phyloP scores from a whole-genome alignment of 1,140 invertebrate species.

The Hylaeus anthracinus region DNA sequence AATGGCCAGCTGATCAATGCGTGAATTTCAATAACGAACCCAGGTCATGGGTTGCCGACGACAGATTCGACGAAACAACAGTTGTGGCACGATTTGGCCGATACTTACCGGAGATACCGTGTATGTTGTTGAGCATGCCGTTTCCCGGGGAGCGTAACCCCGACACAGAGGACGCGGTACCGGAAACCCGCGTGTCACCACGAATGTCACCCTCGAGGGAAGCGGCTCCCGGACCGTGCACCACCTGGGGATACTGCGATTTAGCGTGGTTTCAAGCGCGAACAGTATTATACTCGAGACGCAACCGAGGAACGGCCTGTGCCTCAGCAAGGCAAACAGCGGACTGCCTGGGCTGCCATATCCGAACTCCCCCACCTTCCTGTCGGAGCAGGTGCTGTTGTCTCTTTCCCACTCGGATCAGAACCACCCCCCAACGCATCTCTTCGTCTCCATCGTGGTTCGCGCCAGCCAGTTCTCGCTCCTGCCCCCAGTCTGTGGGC shows the following conservation, averaged over 20 bases:
- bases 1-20: too few species aligned
- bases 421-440: constrained; percentile 42
- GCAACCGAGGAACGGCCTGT: constrained; percentile 69
- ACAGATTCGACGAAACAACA: too few species aligned
- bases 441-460: constrained; percentile 39
- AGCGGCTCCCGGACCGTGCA: constrained; percentile 5
- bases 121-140: constrained; percentile 81
- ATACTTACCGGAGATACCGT: constrained; percentile 79
- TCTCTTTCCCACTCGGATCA: constrained; percentile 2
- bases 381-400: constrained; percentile 38
- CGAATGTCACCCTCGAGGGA: constrained; percentile 49
- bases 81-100: background rate
- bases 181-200: constrained; percentile 59
- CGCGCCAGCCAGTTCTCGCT: constrained; percentile 41
- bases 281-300: constrained; percentile 33
- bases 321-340: constrained; percentile 78
- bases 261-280: constrained; percentile 22
- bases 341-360: constrained; percentile 79
- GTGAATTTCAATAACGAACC: too few species aligned
- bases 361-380: constrained; percentile 72
- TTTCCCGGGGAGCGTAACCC: constrained; percentile 75
- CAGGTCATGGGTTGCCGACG: too few species aligned
- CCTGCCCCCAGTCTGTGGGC: constrained; percentile 70
- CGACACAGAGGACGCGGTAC: constrained; percentile 60
- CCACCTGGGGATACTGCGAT: background rate